Conservation (phyloP, 2,797 vertebrate species). For the Hypotaenidia philippensis region DNA sequence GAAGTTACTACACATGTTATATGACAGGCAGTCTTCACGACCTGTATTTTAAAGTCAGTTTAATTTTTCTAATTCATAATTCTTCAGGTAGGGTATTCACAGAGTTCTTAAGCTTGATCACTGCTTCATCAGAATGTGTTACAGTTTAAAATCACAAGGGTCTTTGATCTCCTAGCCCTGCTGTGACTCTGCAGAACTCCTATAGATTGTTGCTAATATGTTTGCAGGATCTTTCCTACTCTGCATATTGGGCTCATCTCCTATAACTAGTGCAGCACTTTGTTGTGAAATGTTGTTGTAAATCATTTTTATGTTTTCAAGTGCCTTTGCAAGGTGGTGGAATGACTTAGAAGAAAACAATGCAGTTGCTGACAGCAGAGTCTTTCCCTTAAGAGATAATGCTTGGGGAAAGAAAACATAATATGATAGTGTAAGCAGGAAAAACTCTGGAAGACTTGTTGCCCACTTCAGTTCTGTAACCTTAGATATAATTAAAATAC, state of each 20-base stretch:
- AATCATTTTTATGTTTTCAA: conserved; percentile 57
- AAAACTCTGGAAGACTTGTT: conserved; percentile 14
- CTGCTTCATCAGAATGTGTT: background rate
- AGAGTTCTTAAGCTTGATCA: background rate
- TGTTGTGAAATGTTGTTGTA: conserved; percentile 24
- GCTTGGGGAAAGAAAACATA: conserved; percentile 28
- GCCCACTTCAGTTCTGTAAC: background rate
- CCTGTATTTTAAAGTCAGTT: background rate
- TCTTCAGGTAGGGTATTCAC: background rate
- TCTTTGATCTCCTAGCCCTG: background rate
- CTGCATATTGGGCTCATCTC: background rate
- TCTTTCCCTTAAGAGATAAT: conserved; percentile 23
- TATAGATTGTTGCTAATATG: background rate
- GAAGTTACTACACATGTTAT: background rate
- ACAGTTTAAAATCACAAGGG: background rate
- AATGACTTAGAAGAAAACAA: conserved; percentile 61
- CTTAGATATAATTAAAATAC: conserved; percentile 19
- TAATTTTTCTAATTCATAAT: background rate
- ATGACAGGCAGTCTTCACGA: background rate
- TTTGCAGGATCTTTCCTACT: background rate
- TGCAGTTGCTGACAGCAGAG: conserved; percentile 42
- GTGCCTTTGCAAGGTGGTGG: conserved; percentile 51
- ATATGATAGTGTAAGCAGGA: conserved; percentile 44
- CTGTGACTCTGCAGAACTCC: background rate
- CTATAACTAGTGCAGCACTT: conserved; percentile 15